These are phyloP conservation scores for Umimayanthus chanpuru DNA, from an alignment of 92 coral and sea anemone genomes.

Conservation along the genomic window DNA sequence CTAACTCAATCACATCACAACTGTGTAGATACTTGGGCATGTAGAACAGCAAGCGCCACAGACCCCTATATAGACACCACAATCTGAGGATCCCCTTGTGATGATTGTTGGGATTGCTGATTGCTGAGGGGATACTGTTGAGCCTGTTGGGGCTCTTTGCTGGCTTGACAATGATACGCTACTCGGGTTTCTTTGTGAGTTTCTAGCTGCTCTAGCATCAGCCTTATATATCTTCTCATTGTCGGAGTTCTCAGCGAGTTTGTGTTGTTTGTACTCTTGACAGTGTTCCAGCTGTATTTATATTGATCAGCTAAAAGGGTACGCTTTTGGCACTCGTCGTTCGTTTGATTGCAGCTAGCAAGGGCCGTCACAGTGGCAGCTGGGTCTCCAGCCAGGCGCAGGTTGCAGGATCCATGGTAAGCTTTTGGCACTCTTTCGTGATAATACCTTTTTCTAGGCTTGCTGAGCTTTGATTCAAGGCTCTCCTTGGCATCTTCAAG, in stretches of 20 bases:
- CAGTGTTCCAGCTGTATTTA: constrained; percentile 53
- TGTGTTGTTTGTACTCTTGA: constrained; percentile 52
- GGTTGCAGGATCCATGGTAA: no score
- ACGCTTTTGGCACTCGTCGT: constrained; percentile 40
- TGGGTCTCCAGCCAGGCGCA: no score
- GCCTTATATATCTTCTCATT: constrained; percentile 67
- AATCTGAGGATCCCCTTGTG: neutral
- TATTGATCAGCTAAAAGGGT: constrained; percentile 61
- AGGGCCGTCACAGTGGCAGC: no score
- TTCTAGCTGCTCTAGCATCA: constrained; percentile 25
- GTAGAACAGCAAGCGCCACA: constrained; percentile 2
- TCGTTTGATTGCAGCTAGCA: no score
- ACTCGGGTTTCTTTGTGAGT: neutral
- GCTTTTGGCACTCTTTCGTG: constrained; percentile 46
- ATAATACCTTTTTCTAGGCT: constrained; percentile 58
- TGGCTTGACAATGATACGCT: neutral
- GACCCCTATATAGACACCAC: neutral
- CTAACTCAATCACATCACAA: no score
- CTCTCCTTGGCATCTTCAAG: constrained; percentile 54
- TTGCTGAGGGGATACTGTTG: constrained; percentile 10
- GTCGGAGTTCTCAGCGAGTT: constrained; percentile 45
- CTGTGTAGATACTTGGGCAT: no score
- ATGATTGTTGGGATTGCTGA: neutral
- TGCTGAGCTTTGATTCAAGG: constrained; percentile 45
- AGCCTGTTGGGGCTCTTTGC: constrained; percentile 6